Evolutionary conservation across 2,888 invertebrate genomes (phyloP).

Genomic region (Chironomus tentans): DNA sequence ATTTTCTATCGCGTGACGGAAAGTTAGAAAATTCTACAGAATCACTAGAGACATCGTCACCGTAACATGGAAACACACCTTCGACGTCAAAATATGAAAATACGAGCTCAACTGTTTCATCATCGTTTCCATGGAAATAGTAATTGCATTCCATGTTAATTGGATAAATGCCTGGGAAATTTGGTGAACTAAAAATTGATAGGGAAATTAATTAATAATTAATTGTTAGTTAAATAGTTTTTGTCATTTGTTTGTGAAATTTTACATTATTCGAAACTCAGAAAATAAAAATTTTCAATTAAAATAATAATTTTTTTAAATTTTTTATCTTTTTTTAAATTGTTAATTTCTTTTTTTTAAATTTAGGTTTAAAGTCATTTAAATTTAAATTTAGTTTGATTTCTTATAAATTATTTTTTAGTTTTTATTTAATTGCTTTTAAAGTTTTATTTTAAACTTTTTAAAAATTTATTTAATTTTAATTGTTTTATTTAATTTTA

Average conservation of each 20-base stretch:
- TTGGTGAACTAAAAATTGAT: constrained; percentile 53
- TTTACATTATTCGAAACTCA: too few species aligned
- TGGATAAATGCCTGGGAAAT: constrained; percentile 76
- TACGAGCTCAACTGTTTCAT: constrained; percentile 66
- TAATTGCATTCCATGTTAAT: constrained; percentile 78
- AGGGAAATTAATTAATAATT: background rate
- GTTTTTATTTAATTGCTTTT: too few species aligned
- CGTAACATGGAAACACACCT: constrained; percentile 74
- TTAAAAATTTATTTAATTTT: too few species aligned
- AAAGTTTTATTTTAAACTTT: too few species aligned
- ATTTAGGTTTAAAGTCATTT: too few species aligned
- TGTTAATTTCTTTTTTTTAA: too few species aligned
- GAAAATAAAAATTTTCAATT: too few species aligned
- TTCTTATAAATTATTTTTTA: too few species aligned
- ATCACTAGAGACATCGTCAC: constrained; percentile 60
- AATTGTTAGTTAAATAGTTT: background rate
- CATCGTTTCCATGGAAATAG: constrained; percentile 67
- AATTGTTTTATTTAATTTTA: too few species aligned
- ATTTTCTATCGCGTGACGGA: constrained; percentile 73
- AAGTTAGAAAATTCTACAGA: constrained; percentile 89
- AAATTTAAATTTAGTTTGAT: too few species aligned
- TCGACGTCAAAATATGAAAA: constrained; percentile 84
- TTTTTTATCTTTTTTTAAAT: too few species aligned
- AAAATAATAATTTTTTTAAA: too few species aligned
- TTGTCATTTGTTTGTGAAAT: background rate